Conservation (phyloP, 2,797 vertebrate species). For the Holocentrus rufus region DNA sequence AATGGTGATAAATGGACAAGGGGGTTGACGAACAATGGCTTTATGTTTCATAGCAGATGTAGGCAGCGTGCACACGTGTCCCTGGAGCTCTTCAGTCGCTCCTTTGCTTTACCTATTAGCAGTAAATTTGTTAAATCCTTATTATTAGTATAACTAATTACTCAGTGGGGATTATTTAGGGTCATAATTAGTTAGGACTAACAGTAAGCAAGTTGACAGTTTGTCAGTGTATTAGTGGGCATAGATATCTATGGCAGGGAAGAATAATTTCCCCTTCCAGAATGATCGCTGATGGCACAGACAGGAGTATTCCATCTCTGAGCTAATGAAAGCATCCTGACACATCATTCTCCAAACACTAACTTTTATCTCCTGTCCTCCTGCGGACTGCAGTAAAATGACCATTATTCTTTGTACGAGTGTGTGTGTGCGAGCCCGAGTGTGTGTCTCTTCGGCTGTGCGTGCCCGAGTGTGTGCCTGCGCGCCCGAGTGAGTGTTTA, state of each 20-base stretch:
- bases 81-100: slow-evolving; percentile 2
- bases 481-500: slow-evolving; percentile 8
- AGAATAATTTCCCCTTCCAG: slow-evolving; percentile 55
- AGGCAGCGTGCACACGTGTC: slow-evolving; percentile 9
- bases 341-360: slow-evolving; percentile 79
- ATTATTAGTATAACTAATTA: slow-evolving; percentile 61
- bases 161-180: slow-evolving; percentile 52
- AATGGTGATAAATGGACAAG: slow-evolving; percentile 68
- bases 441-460: neutral
- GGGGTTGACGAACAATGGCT: slow-evolving; percentile 55
- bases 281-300: slow-evolving; percentile 67
- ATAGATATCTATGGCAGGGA: slow-evolving; percentile 56
- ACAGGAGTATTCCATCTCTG: slow-evolving; percentile 76
- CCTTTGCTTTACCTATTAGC: slow-evolving; percentile 42
- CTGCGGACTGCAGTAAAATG: slow-evolving; percentile 80
- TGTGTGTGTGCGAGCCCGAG: slow-evolving; percentile 12
- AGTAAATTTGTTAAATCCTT: slow-evolving; percentile 47
- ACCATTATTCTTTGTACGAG: slow-evolving; percentile 76
- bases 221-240: slow-evolving; percentile 62
- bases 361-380: slow-evolving; percentile 80
- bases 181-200: slow-evolving; percentile 59
- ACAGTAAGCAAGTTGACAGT: slow-evolving; percentile 54
- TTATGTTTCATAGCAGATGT: slow-evolving; percentile 25
- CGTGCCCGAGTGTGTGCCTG: neutral
- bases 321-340: slow-evolving; percentile 79